A percentile compares a stretch with the other conserved stretches of the same genome.
These are phyloP conservation scores for Eublepharis macularius DNA, from an alignment of 2,113 vertebrate genomes.

Conservation along the genomic window DNA sequence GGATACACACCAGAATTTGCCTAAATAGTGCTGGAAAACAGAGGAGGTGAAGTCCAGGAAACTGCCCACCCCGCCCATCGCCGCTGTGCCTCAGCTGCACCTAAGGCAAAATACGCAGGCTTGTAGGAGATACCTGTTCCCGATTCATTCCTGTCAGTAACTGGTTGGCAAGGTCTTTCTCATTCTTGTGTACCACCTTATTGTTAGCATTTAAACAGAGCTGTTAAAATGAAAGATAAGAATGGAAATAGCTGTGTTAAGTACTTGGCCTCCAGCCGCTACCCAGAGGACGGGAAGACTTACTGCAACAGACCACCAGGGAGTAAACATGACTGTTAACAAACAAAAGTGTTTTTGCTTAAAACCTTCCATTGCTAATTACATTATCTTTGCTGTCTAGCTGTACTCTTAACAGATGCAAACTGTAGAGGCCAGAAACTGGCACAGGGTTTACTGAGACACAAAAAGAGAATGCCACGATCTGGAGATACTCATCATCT, in stretches of 20 bases:
- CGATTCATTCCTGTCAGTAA: conserved; percentile 99
- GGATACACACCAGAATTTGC: background rate
- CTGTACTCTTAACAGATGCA: background rate
- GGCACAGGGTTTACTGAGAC: conserved; percentile 15
- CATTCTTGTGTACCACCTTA: conserved; percentile 97
- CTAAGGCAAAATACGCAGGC: conserved; percentile 73
- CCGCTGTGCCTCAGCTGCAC: conserved; percentile 64
- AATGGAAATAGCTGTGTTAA: conserved; percentile 77
- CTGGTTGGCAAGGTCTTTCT: conserved; percentile 99
- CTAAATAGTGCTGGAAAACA: conserved; percentile 17
- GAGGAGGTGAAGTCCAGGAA: conserved; percentile 84
- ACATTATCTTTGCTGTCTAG: background rate
- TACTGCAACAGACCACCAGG: conserved; percentile 24
- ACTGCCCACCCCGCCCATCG: conserved; percentile 62
- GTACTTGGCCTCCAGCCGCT: conserved; percentile 64
- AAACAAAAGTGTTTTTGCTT: background rate
- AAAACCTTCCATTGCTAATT: conserved; percentile 27
- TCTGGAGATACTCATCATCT: background rate
- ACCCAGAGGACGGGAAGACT: conserved; percentile 45
- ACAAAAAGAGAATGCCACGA: background rate
- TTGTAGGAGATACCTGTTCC: conserved; percentile 90
- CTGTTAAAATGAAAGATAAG: conserved; percentile 88
- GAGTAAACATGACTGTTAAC: conserved; percentile 17
- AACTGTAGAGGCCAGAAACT: background rate
- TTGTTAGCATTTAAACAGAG: conserved; percentile 96